Percentiles rank a stretch among this genome's conserved stretches.
These are phyloP conservation scores for Opisthograptis luteolata DNA, from an alignment of 2,888 invertebrate genomes.

Conservation along the genomic window DNA sequence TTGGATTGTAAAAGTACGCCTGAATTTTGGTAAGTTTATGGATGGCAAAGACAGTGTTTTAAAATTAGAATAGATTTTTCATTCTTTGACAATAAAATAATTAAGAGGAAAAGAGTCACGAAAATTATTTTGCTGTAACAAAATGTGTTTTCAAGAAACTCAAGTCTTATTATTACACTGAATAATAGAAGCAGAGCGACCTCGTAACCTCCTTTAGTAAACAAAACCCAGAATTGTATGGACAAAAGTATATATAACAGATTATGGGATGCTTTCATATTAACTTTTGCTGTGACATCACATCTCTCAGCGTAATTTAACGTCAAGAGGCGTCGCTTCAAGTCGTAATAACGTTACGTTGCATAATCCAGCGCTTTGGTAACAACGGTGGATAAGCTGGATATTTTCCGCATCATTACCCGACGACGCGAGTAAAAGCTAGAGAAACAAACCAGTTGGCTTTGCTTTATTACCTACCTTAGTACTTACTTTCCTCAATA, in stretches of 20 bases:
- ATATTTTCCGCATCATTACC: conserved; percentile 76
- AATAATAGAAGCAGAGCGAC: conserved; percentile 19
- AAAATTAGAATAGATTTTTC: no score
- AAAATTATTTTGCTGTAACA: conserved; percentile 1
- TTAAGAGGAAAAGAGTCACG: conserved; percentile 3
- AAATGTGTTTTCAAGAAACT: conserved; percentile 11
- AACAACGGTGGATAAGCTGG: conserved; percentile 50
- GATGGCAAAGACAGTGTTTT: no score
- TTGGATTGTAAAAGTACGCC: no score
- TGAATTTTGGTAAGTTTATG: no score
- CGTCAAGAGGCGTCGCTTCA: conserved; percentile 27
- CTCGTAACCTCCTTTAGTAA: conserved; percentile 13
- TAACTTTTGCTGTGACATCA: conserved; percentile 32
- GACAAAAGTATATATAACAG: conserved; percentile 20
- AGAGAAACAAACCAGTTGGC: conserved; percentile 47
- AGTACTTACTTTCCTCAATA: conserved; percentile 33
- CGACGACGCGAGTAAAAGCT: conserved; percentile 42
- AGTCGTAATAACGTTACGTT: conserved; percentile 53
- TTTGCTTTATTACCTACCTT: conserved; percentile 54
- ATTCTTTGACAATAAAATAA: neutral
- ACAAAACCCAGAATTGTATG: conserved; percentile 13
- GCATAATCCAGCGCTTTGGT: conserved; percentile 62
- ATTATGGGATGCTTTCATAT: conserved; percentile 21
- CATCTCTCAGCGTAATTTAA: conserved; percentile 28
- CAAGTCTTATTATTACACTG: conserved; percentile 14